Evolutionary conservation across 2,113 vertebrate genomes (phyloP).

Genomic region (Neomonachus schauinslandi): DNA sequence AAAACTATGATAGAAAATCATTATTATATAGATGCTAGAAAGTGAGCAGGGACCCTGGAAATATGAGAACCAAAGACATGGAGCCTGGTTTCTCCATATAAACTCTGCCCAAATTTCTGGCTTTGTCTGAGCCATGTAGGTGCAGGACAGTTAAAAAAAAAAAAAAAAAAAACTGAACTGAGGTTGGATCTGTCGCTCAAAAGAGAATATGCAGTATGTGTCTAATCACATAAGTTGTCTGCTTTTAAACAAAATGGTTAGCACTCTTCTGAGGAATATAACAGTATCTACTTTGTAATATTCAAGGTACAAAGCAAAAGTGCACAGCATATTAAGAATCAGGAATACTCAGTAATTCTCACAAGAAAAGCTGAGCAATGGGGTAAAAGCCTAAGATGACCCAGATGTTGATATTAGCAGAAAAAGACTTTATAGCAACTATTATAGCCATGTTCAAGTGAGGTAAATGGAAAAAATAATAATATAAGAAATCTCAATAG

Average conservation of each 20-base stretch:
- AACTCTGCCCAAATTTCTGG: neutral
- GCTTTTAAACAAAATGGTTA: neutral
- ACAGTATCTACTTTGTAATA: neutral
- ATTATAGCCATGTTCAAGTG: neutral
- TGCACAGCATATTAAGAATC: neutral
- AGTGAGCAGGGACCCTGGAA: neutral
- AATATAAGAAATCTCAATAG: neutral
- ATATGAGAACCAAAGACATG: neutral
- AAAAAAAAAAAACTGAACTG: neutral
- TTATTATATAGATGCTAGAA: neutral
- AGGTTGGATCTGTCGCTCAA: neutral
- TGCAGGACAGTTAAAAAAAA: neutral
- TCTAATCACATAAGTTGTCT: neutral
- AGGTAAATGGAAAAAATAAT: neutral
- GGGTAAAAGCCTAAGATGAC: neutral
- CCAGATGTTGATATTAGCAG: neutral
- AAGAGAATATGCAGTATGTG: neutral
- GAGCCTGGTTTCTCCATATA: neutral
- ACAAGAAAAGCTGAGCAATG: neutral
- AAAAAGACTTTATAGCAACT: neutral
- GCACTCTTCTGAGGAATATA: neutral
- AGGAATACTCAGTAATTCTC: neutral
- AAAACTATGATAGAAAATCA: neutral
- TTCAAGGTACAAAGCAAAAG: neutral
- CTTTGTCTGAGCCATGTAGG: neutral